phyloP scores from a whole-genome alignment of 2,113 vertebrate genomes.

The Hiodon alosoides region DNA sequence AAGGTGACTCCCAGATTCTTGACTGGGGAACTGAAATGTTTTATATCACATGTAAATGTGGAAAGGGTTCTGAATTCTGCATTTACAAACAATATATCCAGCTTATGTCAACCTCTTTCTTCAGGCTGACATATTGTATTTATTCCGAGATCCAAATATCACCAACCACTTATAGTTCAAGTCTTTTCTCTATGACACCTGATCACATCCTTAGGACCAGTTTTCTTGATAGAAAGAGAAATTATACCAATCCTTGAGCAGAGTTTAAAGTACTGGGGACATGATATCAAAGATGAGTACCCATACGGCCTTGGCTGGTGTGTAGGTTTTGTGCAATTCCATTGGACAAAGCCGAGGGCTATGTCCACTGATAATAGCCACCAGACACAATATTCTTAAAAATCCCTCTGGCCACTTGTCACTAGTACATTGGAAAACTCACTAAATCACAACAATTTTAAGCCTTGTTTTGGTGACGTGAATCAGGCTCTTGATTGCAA shows the following conservation, averaged over 20 bases:
- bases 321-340: conserved; percentile 31
- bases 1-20: no score
- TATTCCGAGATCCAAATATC: not conserved
- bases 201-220: not conserved
- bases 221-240: not conserved
- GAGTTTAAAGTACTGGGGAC: conserved; percentile 35
- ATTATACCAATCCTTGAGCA: not conserved
- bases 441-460: not conserved
- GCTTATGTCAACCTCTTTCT: not conserved
- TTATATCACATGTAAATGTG: no score
- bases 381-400: no score
- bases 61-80: no score
- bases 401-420: no score
- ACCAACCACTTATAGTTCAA: not conserved
- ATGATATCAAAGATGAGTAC: conserved; percentile 47
- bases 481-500: not conserved
- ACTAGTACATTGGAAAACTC: not conserved
- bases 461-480: not conserved
- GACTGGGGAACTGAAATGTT: no score
- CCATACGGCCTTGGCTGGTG: conserved; percentile 32
- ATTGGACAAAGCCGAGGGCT: not conserved
- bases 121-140: not conserved
- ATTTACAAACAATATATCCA: no score
- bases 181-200: not conserved
- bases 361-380: no score